Evolutionary conservation across 2,888 invertebrate genomes (phyloP).

Genomic region (Cantharis rufa): DNA sequence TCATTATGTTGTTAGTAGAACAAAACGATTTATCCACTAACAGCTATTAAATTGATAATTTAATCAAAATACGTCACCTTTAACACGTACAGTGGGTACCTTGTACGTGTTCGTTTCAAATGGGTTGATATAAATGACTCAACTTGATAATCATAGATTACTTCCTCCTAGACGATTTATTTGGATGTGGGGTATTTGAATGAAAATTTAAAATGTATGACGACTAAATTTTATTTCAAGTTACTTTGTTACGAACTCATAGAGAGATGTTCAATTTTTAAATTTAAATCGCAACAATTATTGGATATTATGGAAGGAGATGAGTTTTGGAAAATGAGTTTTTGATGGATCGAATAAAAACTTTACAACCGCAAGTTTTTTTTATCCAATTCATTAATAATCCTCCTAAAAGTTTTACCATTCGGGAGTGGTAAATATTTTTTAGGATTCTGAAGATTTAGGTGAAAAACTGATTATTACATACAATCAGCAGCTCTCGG

Average conservation of each 20-base stretch:
- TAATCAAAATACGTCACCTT: constrained; percentile 23
- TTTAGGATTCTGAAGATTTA: background rate
- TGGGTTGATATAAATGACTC: background rate
- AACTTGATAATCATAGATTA: background rate
- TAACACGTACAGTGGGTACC: constrained; percentile 11
- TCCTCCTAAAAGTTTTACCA: background rate
- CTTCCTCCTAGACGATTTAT: background rate
- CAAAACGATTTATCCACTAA: background rate
- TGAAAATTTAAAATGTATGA: background rate
- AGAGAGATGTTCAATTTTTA: background rate
- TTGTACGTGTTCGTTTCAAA: constrained; percentile 17
- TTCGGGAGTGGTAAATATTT: background rate
- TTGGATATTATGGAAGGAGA: background rate
- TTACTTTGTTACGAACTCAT: background rate
- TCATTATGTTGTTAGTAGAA: background rate
- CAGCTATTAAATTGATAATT: constrained; percentile 24
- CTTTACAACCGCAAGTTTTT: background rate
- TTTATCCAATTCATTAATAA: background rate
- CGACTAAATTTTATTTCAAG: background rate
- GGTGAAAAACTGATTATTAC: background rate
- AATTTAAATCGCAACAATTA: background rate
- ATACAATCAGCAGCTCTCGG: background rate
- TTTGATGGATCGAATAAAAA: background rate
- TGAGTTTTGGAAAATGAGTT: background rate
- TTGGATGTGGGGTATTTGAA: background rate